phyloP scores from a whole-genome alignment of 2,888 invertebrate species.

The Salticus scenicus region DNA sequence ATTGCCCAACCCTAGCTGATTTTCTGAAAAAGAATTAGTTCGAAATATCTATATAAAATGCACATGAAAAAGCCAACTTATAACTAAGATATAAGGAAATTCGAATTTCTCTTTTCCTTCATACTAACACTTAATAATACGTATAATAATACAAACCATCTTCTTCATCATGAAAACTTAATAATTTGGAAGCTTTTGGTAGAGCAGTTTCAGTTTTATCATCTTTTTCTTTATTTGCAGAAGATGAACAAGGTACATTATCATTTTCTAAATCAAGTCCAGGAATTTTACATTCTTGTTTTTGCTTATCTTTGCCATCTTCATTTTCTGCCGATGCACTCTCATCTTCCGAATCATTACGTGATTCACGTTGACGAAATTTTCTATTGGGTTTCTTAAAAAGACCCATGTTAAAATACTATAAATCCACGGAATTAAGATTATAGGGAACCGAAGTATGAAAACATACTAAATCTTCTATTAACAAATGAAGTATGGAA shows the following conservation, averaged over 20 bases:
- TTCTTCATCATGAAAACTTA: constrained; percentile 83
- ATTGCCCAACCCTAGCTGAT: too few species aligned
- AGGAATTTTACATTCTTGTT: neutral
- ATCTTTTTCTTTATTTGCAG: constrained; percentile 23
- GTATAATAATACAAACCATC: too few species aligned
- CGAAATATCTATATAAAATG: too few species aligned
- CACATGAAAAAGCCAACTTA: too few species aligned
- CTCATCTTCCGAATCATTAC: constrained; percentile 75
- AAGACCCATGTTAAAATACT: constrained; percentile 81
- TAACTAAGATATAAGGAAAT: too few species aligned
- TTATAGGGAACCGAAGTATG: neutral
- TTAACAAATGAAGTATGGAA: too few species aligned
- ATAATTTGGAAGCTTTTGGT: constrained; percentile 75
- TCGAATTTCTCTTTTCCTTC: too few species aligned
- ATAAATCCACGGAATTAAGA: neutral
- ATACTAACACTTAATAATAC: too few species aligned
- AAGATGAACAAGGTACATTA: too few species aligned
- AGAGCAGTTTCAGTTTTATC: constrained; percentile 36
- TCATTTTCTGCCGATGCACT: constrained; percentile 67
- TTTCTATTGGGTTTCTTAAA: constrained; percentile 92
- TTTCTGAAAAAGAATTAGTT: too few species aligned
- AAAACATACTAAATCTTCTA: too few species aligned
- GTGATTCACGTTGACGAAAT: constrained; percentile 79
- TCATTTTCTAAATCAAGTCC: neutral
- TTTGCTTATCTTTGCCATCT: constrained; percentile 65